Percentiles rank a stretch among this genome's conserved stretches.
Evolutionary conservation across 2,113 vertebrate genomes (phyloP).

Genomic region (Hyperopisus bebe): DNA sequence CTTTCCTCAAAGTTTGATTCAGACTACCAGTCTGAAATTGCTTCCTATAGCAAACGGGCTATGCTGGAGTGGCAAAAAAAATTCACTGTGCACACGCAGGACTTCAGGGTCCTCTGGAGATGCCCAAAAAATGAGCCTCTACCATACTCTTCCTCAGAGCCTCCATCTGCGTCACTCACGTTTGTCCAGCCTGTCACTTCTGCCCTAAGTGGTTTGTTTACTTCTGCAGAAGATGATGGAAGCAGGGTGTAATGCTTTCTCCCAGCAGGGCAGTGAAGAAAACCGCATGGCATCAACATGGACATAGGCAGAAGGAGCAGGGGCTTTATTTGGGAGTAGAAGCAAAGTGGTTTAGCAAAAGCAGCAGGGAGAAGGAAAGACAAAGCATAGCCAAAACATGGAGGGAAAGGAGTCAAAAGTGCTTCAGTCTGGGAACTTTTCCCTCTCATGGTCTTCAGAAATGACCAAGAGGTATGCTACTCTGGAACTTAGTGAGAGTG

Average conservation of each 20-base stretch:
- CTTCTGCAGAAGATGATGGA: not conserved
- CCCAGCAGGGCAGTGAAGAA: not conserved
- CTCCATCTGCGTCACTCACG: not conserved
- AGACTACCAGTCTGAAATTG: not conserved
- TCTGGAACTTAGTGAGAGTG: not conserved
- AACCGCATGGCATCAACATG: not conserved
- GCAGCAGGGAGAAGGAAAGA: not conserved
- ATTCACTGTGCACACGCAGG: not conserved
- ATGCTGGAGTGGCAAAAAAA: not conserved
- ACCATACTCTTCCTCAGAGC: not conserved
- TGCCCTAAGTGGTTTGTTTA: not conserved
- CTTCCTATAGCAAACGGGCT: not conserved
- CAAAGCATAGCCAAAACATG: not conserved
- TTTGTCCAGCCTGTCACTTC: not conserved
- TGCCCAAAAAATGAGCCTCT: not conserved
- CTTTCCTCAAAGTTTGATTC: not conserved
- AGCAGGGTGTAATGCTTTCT: not conserved
- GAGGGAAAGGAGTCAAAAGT: not conserved
- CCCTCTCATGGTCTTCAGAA: not conserved
- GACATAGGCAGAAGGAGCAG: not conserved
- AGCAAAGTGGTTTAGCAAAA: not conserved
- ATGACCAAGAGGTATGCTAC: not conserved
- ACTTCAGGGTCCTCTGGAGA: not conserved
- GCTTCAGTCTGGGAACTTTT: not conserved
- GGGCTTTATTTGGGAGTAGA: not conserved